phyloP scores from a whole-genome alignment of 2,113 vertebrate species.

The Electrona antarctica region DNA sequence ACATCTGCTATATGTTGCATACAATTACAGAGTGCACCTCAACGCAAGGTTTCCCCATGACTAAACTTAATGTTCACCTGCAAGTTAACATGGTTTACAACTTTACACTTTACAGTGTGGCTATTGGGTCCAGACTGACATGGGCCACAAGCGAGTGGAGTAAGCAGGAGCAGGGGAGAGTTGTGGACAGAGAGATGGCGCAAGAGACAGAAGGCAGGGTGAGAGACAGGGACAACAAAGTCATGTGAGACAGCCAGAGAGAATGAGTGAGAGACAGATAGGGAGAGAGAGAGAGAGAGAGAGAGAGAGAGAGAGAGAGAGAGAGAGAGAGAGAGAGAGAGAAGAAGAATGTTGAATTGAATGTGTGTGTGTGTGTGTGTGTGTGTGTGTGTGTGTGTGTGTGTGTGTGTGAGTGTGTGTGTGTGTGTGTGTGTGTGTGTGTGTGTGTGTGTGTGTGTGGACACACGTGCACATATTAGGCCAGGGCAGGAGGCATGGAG shows the following conservation, averaged over 20 bases:
- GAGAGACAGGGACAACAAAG: background rate
- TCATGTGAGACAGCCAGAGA: conserved; percentile 37
- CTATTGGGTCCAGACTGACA: too few species aligned
- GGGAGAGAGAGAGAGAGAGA: conserved; percentile 49
- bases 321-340: conserved; percentile 35
- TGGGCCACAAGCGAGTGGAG: too few species aligned
- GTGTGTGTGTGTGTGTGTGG: conserved; percentile 61
- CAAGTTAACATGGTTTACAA: too few species aligned
- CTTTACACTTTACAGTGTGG: too few species aligned
- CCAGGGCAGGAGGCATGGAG: conserved; percentile 76
- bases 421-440: conserved; percentile 61
- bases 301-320: conserved; percentile 28
- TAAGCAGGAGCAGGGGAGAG: background rate
- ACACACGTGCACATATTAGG: background rate
- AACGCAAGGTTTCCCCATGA: too few species aligned
- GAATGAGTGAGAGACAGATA: conserved; percentile 9
- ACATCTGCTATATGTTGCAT: too few species aligned
- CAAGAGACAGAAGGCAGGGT: background rate
- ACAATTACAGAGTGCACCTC: too few species aligned
- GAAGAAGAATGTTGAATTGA: conserved; percentile 78
- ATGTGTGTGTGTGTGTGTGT: conserved; percentile 53
- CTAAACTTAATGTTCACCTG: too few species aligned
- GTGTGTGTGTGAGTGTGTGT: conserved; percentile 41
- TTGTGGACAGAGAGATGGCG: background rate
- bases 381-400: conserved; percentile 53